phyloP scores from a whole-genome alignment of 1,140 invertebrate genomes.

The Hyphantria cunea region DNA sequence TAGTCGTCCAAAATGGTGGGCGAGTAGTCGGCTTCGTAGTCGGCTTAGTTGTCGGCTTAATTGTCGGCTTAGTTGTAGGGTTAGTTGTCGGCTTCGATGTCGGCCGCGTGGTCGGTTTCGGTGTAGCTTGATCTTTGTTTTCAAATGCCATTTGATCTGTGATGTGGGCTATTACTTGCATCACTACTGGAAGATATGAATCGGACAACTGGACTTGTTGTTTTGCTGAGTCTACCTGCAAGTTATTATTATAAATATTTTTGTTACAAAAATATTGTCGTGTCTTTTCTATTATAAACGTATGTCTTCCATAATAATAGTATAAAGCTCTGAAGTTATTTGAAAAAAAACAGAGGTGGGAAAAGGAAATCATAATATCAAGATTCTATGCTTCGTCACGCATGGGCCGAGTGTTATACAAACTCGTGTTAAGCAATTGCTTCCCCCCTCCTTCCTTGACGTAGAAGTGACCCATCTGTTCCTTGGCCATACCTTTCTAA shows the following conservation, averaged over 20 bases:
- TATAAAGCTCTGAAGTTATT: too few relatives aligned
- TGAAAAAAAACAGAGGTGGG: too few relatives aligned
- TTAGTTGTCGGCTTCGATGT: constrained; percentile 43
- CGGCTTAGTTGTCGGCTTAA: background rate
- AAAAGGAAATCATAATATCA: too few relatives aligned
- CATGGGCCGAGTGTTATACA: too few relatives aligned
- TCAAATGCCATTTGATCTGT: constrained; percentile 83
- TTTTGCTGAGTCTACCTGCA: constrained; percentile 62
- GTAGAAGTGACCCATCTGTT: too few relatives aligned
- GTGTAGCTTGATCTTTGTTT: constrained; percentile 55
- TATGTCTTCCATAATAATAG: too few relatives aligned
- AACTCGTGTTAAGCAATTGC: too few relatives aligned
- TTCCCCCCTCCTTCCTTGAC: too few relatives aligned
- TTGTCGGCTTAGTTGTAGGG: background rate
- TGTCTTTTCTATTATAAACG: too few relatives aligned
- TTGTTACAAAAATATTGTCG: too few relatives aligned
- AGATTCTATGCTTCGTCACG: too few relatives aligned
- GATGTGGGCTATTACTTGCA: constrained; percentile 83
- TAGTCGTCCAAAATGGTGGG: background rate
- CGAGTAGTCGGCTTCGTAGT: background rate
- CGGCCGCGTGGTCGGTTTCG: constrained; percentile 49
- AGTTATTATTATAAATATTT: constrained; percentile 5
- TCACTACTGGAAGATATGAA: constrained; percentile 81
- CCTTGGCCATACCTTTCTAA: too few relatives aligned
- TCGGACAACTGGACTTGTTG: constrained; percentile 69